Evolutionary conservation across 53 echinoderm and acorn worm genomes (phyloP).

Genomic region (Paracentrotus lividus): DNA sequence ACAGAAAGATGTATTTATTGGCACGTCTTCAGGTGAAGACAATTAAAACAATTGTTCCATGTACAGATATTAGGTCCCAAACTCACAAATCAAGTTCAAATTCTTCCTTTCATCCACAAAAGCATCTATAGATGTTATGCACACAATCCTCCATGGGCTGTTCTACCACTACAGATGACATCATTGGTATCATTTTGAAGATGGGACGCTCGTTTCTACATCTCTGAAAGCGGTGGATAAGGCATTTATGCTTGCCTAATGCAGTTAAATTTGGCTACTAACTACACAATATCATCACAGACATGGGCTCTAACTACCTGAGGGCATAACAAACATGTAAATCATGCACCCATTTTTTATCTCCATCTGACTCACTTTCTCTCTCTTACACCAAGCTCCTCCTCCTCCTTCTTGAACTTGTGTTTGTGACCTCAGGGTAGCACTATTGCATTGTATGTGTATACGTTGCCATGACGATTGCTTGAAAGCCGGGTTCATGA

Average conservation of each 20-base stretch:
- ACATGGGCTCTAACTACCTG: constrained; percentile 1
- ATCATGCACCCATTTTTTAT: constrained; percentile 52
- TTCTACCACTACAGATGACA: neutral
- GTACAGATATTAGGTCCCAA: neutral
- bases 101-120: neutral
- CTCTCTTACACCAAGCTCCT: neutral
- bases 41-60: neutral
- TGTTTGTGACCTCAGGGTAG: constrained; percentile 45
- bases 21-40: neutral
- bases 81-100: neutral
- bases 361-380: neutral
- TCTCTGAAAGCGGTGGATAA: neutral
- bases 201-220: neutral
- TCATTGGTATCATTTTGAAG: neutral
- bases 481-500: constrained; percentile 31
- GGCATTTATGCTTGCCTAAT: constrained; percentile 21
- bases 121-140: neutral
- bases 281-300: constrained; percentile 4
- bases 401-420: neutral
- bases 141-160: neutral
- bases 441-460: neutral
- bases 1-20: neutral
- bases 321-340: constrained; percentile 53
- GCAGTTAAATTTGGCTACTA: constrained; percentile 26
- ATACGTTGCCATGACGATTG: constrained; percentile 26